A percentile compares a stretch with the other conserved stretches of the same genome.
phyloP scores from a whole-genome alignment of 2,113 vertebrate species.

The Periophthalmodon schlosseri region DNA sequence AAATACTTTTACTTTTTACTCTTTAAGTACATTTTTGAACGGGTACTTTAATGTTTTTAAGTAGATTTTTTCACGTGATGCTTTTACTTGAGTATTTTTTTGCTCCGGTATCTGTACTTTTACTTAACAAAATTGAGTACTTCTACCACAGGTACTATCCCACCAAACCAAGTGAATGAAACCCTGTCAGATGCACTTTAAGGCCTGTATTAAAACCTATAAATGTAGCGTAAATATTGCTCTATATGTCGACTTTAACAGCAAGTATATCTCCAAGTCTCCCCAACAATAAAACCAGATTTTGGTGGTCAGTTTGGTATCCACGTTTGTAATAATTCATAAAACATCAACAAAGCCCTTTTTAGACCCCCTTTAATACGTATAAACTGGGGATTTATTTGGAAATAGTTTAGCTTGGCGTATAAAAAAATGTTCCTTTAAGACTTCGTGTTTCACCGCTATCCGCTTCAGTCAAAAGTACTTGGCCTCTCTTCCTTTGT shows the following conservation, averaged over 20 bases:
- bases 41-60: too few species aligned
- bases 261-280: slow-evolving; percentile 18
- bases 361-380: slow-evolving; percentile 21
- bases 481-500: slow-evolving; percentile 17
- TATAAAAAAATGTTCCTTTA: slow-evolving; percentile 55
- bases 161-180: too few species aligned
- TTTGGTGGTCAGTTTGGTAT: slow-evolving; percentile 42
- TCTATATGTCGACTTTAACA: background rate
- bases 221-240: too few species aligned
- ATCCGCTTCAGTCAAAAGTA: background rate
- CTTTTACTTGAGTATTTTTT: too few species aligned
- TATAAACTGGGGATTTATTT: slow-evolving; percentile 43
- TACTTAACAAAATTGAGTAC: too few species aligned
- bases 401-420: slow-evolving; percentile 44
- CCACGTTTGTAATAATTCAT: slow-evolving; percentile 22
- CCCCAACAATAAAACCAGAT: slow-evolving; percentile 36
- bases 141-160: too few species aligned
- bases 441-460: slow-evolving; percentile 7
- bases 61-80: too few species aligned
- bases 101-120: too few species aligned
- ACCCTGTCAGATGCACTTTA: too few species aligned
- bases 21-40: too few species aligned
- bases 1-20: too few species aligned
- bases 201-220: too few species aligned
- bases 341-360: slow-evolving; percentile 52